Evolutionary conservation across 2,113 vertebrate genomes (phyloP).

Genomic region (Struthidea cinerea): DNA sequence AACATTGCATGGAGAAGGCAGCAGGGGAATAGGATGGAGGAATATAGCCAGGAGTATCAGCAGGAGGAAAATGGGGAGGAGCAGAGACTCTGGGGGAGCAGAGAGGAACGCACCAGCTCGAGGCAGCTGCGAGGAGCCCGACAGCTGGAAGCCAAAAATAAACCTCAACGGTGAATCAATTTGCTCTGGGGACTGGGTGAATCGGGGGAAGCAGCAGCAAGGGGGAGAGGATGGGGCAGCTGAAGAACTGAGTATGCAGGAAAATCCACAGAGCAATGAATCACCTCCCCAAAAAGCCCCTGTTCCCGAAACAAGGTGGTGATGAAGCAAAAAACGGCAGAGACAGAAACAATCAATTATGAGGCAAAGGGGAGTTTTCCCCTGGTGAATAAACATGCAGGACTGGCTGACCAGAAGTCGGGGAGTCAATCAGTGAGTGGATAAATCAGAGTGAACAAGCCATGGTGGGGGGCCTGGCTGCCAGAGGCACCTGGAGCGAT

Average conservation of each 20-base stretch:
- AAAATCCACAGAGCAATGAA: conserved; percentile 29
- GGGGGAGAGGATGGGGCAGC: neutral
- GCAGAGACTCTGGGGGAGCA: neutral
- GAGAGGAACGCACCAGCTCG: neutral
- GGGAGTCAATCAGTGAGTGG: neutral
- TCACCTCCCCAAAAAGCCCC: conserved; percentile 1
- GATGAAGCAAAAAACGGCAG: neutral
- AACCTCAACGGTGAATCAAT: neutral
- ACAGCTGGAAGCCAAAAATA: conserved; percentile 53
- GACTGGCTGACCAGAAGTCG: neutral
- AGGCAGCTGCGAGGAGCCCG: conserved; percentile 16
- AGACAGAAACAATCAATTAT: neutral
- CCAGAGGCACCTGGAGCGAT: neutral
- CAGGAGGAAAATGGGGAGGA: neutral
- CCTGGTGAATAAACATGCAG: neutral
- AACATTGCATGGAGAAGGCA: neutral
- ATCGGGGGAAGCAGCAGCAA: neutral
- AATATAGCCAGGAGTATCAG: neutral
- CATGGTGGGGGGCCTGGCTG: fast-evolving
- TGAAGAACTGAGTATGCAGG: neutral
- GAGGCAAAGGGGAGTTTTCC: neutral
- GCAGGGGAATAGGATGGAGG: neutral
- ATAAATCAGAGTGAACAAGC: neutral
- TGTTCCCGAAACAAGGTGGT: neutral
- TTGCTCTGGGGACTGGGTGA: neutral